These are phyloP conservation scores for Cephus nigrinus DNA, from an alignment of 2,888 invertebrate species.

Conservation along the genomic window DNA sequence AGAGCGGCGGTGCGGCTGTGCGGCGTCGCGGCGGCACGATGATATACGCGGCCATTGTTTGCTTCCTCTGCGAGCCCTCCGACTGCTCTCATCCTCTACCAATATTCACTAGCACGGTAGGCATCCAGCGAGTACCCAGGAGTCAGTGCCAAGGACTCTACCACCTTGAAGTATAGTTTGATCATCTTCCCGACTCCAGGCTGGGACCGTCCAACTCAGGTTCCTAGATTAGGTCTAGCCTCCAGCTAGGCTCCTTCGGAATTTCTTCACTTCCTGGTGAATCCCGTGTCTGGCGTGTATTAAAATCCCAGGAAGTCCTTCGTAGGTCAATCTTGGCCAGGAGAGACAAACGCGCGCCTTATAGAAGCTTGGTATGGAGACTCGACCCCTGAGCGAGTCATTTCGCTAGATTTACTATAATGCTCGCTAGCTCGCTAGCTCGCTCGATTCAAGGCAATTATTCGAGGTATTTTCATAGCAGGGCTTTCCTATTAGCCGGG, in stretches of 20 bases:
- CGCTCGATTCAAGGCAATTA: slow-evolving; percentile 47
- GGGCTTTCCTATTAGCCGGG: slow-evolving; percentile 50
- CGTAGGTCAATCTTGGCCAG: slow-evolving; percentile 4
- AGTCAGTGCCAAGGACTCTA: background rate
- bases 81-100: slow-evolving; percentile 29
- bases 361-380: slow-evolving; percentile 4
- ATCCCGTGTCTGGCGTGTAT: background rate
- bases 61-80: slow-evolving; percentile 24
- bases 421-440: slow-evolving; percentile 30
- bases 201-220: background rate
- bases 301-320: background rate
- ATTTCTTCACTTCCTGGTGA: background rate
- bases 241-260: background rate
- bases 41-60: slow-evolving; percentile 65
- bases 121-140: background rate
- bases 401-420: slow-evolving; percentile 49
- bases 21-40: slow-evolving; percentile 60
- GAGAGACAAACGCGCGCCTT: slow-evolving; percentile 10
- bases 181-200: background rate
- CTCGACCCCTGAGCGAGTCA: slow-evolving; percentile 27
- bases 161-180: background rate
- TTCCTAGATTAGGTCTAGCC: background rate
- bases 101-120: slow-evolving; percentile 14
- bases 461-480: slow-evolving; percentile 54
- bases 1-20: slow-evolving; percentile 9